Percentiles rank a stretch among this genome's conserved stretches.
These are phyloP conservation scores for Connochaetes taurinus DNA, from an alignment of 2,113 vertebrate species.

Conservation along the genomic window DNA sequence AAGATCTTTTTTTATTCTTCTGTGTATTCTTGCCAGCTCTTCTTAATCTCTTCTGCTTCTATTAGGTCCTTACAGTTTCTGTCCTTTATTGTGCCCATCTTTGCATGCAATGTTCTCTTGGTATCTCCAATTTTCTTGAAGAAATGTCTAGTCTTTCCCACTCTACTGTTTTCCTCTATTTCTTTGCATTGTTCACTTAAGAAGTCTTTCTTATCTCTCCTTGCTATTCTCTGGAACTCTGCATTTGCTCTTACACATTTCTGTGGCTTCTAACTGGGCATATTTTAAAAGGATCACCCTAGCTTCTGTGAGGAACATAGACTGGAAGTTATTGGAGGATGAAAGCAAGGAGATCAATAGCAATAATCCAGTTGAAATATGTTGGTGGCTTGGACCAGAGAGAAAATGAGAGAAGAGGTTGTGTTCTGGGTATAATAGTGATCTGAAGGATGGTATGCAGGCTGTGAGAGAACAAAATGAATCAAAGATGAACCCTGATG, in stretches of 20 bases:
- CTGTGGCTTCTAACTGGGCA: neutral
- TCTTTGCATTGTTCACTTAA: neutral
- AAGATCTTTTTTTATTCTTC: neutral
- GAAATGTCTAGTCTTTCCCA: neutral
- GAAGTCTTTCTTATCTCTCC: neutral
- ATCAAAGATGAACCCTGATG: neutral
- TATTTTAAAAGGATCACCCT: neutral
- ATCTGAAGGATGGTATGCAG: neutral
- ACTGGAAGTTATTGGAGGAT: neutral
- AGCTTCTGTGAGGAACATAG: neutral
- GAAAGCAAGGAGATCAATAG: neutral
- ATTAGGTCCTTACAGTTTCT: neutral
- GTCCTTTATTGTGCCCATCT: neutral
- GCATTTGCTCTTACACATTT: neutral
- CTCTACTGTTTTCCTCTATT: neutral
- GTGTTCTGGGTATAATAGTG: neutral
- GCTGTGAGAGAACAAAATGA: neutral
- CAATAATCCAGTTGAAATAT: neutral
- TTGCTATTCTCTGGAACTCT: neutral
- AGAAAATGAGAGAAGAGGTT: neutral
- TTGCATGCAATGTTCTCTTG: neutral
- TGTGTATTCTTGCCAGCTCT: neutral
- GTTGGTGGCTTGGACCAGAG: neutral
- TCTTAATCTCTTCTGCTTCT: neutral
- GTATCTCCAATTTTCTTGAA: neutral